Conservation (phyloP, 2,888 invertebrate genomes). For the Eremobia ochroleuca region DNA sequence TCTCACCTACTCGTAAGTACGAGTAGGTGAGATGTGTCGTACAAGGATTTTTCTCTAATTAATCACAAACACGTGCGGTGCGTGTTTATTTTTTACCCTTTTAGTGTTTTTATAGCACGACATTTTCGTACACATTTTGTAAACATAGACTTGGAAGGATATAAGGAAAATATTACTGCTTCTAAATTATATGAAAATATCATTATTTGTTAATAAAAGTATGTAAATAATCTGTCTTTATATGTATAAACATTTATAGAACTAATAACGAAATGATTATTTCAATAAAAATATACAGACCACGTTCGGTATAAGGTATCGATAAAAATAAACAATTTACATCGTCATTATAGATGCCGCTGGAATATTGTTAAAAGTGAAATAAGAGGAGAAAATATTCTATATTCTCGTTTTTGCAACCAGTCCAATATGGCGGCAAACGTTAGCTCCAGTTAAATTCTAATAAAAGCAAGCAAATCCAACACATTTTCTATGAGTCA, state of each 20-base stretch:
- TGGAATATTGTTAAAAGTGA: not conserved
- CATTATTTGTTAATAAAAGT: not conserved
- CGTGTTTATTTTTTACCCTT: not conserved
- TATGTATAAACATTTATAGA: not conserved
- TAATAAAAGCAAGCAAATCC: conserved; percentile 27
- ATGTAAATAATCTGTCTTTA: not conserved
- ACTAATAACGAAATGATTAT: not conserved
- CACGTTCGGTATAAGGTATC: not conserved
- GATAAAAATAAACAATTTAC: conserved; percentile 11
- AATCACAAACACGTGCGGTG: conserved; percentile 3
- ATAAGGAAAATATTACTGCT: not conserved
- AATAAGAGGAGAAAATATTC: not conserved
- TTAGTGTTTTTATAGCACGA: not conserved
- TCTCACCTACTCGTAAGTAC: conserved; percentile 21
- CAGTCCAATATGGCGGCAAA: conserved; percentile 8
- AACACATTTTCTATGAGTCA: not conserved
- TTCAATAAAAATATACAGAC: not conserved
- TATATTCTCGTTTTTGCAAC: conserved; percentile 2
- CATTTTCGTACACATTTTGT: not conserved
- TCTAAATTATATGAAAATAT: too few relatives aligned
- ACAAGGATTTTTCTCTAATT: conserved; percentile 34
- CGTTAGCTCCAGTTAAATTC: conserved; percentile 10
- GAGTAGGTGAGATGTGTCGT: conserved; percentile 15
- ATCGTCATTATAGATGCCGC: conserved; percentile 10
- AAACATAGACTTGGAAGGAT: not conserved